Percentiles rank a stretch among this genome's conserved stretches.
Evolutionary conservation across 2,888 invertebrate genomes (phyloP).

Genomic region (Cryptocheilus praepositus): DNA sequence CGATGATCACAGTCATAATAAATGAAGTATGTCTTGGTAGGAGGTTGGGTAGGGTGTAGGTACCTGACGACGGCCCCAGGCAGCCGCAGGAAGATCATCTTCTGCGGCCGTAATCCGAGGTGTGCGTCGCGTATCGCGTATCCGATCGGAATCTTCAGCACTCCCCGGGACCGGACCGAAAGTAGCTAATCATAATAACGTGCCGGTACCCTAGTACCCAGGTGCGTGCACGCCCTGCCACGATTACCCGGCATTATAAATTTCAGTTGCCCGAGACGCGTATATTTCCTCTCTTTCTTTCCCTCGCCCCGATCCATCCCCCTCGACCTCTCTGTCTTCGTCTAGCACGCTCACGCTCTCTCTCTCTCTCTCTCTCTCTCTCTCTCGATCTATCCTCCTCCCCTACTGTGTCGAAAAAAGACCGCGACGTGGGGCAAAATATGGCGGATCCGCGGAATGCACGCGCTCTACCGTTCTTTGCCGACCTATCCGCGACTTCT

Average conservation of each 20-base stretch:
- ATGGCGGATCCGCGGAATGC: too few species aligned
- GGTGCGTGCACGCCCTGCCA: constrained; percentile 68
- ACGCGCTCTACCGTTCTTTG: constrained; percentile 8
- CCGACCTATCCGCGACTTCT: too few species aligned
- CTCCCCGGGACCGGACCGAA: constrained; percentile 65
- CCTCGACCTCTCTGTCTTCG: too few species aligned
- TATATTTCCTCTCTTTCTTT: constrained; percentile 34
- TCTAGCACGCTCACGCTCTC: too few species aligned
- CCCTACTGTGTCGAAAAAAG: too few species aligned
- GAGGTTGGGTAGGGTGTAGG: constrained; percentile 61
- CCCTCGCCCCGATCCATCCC: background rate
- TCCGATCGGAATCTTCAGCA: constrained; percentile 73
- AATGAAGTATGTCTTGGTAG: constrained; percentile 72
- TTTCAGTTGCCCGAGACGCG: constrained; percentile 64
- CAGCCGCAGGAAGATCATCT: constrained; percentile 69
- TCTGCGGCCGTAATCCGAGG: constrained; percentile 71
- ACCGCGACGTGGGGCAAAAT: too few species aligned
- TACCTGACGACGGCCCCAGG: constrained; percentile 72
- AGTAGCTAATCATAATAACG: constrained; percentile 74
- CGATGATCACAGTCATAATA: constrained; percentile 75
- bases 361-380: too few species aligned
- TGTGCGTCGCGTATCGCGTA: constrained; percentile 73
- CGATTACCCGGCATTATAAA: constrained; percentile 69
- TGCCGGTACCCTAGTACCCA: constrained; percentile 65
- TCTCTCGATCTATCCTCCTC: too few species aligned